Conservation (phyloP, 2,888 invertebrate genomes). For the Phoenoteleia sp. region DNA sequence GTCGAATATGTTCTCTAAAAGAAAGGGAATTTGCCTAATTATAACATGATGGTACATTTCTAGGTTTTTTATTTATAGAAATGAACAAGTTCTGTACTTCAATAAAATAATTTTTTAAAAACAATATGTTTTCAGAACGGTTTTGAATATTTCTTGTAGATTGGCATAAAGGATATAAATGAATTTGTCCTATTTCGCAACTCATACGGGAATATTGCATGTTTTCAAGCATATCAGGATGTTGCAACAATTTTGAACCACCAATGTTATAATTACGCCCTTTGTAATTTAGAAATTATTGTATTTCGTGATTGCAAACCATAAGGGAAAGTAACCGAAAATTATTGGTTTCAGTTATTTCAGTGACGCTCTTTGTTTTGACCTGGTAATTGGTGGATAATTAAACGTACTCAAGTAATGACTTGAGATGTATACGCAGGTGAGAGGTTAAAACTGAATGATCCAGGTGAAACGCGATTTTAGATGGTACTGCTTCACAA, state of each 20-base stretch:
- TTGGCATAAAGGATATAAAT: not conserved
- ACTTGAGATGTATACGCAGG: conserved; percentile 18
- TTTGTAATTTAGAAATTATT: conserved; percentile 41
- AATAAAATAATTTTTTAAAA: too few relatives aligned
- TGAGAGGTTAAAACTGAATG: conserved; percentile 47
- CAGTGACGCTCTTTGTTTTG: not conserved
- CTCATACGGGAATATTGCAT: conserved; percentile 4
- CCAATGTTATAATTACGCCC: conserved; percentile 42
- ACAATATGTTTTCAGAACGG: not conserved
- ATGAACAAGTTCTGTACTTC: too few relatives aligned
- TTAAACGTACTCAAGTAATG: conserved; percentile 21
- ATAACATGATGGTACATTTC: too few relatives aligned
- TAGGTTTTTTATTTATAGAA: too few relatives aligned
- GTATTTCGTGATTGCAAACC: conserved; percentile 33
- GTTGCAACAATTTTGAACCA: conserved; percentile 31
- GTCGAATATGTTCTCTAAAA: too few relatives aligned
- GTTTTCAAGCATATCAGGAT: conserved; percentile 12
- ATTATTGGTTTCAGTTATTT: conserved; percentile 14
- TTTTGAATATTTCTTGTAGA: not conserved
- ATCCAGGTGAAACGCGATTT: conserved; percentile 53
- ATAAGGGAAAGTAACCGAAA: conserved; percentile 19
- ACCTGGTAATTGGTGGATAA: conserved; percentile 36
- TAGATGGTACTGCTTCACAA: conserved; percentile 26
- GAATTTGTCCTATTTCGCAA: conserved; percentile 16
- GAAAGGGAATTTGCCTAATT: too few relatives aligned